Evolutionary conservation across 2,888 invertebrate species (phyloP).

Genomic region (Limnephilus marmoratus): DNA sequence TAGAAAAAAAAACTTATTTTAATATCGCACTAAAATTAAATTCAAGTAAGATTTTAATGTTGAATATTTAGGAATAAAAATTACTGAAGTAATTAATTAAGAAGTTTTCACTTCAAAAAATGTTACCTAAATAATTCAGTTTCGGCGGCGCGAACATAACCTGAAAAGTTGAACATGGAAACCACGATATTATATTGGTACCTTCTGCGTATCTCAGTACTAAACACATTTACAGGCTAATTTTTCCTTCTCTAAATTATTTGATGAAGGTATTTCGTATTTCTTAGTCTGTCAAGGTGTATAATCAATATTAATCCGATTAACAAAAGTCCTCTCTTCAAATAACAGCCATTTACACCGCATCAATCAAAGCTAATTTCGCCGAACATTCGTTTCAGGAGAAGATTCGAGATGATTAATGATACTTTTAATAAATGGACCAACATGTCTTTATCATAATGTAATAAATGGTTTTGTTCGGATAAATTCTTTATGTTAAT

Average conservation of each 20-base stretch:
- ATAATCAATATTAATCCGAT: conserved; percentile 24
- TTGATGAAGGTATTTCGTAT: not conserved
- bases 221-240: not conserved
- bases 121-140: not conserved
- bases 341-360: not conserved
- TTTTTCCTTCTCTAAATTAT: not conserved
- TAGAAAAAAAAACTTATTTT: too few species aligned
- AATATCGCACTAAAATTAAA: too few species aligned
- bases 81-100: too few species aligned
- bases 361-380: conserved; percentile 35
- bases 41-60: too few species aligned
- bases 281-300: not conserved
- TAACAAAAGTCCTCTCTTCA: not conserved
- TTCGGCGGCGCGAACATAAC: not conserved
- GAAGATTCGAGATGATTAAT: conserved; percentile 10
- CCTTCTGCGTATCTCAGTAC: not conserved
- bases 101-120: not conserved
- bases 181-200: too few species aligned
- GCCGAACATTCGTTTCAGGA: conserved; percentile 6
- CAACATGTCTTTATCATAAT: not conserved
- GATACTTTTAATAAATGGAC: not conserved
- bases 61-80: too few species aligned
- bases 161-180: not conserved
- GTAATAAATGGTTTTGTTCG: not conserved
- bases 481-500: not conserved